Conservation (phyloP, 2,797 vertebrate genomes). For the Esox lucius region DNA sequence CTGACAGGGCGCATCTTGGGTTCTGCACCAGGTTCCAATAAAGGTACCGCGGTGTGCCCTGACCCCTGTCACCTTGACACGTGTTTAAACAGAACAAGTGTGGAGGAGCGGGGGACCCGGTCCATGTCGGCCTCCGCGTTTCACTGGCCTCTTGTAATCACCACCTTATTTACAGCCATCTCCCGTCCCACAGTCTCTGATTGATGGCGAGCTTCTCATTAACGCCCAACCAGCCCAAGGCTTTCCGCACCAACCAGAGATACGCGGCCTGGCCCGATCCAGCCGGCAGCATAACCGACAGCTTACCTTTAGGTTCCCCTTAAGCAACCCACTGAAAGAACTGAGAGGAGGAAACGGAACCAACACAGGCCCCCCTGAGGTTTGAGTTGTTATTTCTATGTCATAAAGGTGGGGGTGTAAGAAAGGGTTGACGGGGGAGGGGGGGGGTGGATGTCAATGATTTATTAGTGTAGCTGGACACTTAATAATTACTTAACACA, state of each 20-base stretch:
- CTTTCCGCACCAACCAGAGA: constrained; percentile 37
- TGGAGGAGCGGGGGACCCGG: constrained; percentile 27
- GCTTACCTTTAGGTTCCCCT: constrained; percentile 20
- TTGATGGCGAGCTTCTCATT: constrained; percentile 72
- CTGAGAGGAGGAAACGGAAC: background rate
- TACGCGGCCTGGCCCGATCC: constrained; percentile 10
- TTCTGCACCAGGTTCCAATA: constrained; percentile 37
- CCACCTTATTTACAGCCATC: constrained; percentile 71
- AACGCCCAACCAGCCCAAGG: constrained; percentile 54
- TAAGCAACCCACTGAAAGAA: constrained; percentile 45
- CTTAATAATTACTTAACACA: constrained; percentile 83
- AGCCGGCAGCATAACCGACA: constrained; percentile 28
- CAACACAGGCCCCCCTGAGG: background rate
- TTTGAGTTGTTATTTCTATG: constrained; percentile 36
- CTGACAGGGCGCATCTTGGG: constrained; percentile 18
- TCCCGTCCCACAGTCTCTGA: constrained; percentile 48
- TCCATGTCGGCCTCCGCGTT: constrained; percentile 14
- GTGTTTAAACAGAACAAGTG: constrained; percentile 53
- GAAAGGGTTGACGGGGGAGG: constrained; percentile 17
- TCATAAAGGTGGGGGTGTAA: constrained; percentile 31
- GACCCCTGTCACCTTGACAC: constrained; percentile 59
- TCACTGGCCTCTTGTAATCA: constrained; percentile 55
- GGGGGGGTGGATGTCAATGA: constrained; percentile 59
- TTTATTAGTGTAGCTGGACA: constrained; percentile 74
- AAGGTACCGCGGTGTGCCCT: constrained; percentile 38